Evolutionary conservation across 1,140 invertebrate species (phyloP), one percentile per base, ranked within the genome.

Genomic region (Limonius californicus): DNA sequence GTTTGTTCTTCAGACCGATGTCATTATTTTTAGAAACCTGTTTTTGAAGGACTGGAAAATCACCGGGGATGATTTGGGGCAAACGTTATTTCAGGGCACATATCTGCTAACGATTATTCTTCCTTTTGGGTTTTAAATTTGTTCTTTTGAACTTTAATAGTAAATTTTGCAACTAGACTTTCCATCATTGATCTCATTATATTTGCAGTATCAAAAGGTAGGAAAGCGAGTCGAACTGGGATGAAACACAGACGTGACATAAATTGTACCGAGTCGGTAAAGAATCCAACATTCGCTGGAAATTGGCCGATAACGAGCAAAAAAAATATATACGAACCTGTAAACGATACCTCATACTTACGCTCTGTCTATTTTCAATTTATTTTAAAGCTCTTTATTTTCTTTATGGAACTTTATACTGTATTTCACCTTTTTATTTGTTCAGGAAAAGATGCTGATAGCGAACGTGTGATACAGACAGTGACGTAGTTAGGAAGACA

Each of bases 281-380:
- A 50, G 45, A 50, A 50, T 50, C 45, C 45, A 50, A 50, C 45
- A 50, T 18, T 50, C 35, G 35, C 15, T 50, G 45, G 20, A 50
- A 50, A 50, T 50, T 50, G 45, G 16, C 45, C 45, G 45, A 50
- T 50, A 50, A 50, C 45, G 45, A 50, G 45, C 45, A 50, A 50
- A 50, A 50, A 21, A 50, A 50, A 50, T 27, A 45, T 15, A 50
- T 50, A 21, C 16, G 45, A 50, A 50, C 45, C 45, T 50, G 45
- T 50, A 50, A 50, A 18, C 45, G 45, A 50, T 21, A 21, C 45
- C 45, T 50, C 45, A 50, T 50, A 50, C 45, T 50, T 50, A 50
- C 45, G 45, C 45, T 50, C 45, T 50, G 20, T 50, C 45, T 50
- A 50, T 50, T 50, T 50, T 50, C 45, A 50, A 50, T 50, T 50